phyloP scores from a whole-genome alignment of 2,888 invertebrate genomes.

The Mesoligia furuncula region DNA sequence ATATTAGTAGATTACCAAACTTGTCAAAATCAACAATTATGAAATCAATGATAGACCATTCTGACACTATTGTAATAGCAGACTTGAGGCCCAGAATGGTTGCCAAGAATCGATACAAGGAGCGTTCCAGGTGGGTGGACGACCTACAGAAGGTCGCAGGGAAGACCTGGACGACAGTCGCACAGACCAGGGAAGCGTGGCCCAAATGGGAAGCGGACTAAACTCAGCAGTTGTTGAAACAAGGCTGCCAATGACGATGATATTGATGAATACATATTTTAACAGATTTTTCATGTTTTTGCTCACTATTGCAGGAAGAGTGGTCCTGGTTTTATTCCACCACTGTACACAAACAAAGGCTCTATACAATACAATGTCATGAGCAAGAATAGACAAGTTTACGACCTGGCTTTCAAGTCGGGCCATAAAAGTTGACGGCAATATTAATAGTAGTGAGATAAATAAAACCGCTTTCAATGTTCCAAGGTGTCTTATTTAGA shows the following conservation, averaged over 20 bases:
- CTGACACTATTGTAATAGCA: no score
- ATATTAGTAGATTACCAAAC: no score
- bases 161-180: not conserved
- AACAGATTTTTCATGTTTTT: not conserved
- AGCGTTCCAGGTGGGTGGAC: not conserved
- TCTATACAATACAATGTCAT: conserved; percentile 4
- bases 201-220: not conserved
- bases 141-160: not conserved
- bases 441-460: conserved; percentile 44
- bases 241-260: not conserved
- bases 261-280: not conserved
- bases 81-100: no score
- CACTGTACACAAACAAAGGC: conserved; percentile 18
- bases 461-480: conserved; percentile 42
- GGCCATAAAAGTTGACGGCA: conserved; percentile 47
- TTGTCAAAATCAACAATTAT: no score
- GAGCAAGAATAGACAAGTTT: conserved; percentile 40
- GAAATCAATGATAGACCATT: no score
- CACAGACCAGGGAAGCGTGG: not conserved
- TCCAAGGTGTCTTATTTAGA: conserved; percentile 14
- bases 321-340: not conserved
- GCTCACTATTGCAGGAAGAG: not conserved
- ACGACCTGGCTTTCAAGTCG: conserved; percentile 44
- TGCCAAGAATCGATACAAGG: not conserved
- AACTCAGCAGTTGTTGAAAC: not conserved